Evolutionary conservation across 2,888 invertebrate species (phyloP), one percentile per base, ranked within the genome.

Genomic region (Ceramica pisi): DNA sequence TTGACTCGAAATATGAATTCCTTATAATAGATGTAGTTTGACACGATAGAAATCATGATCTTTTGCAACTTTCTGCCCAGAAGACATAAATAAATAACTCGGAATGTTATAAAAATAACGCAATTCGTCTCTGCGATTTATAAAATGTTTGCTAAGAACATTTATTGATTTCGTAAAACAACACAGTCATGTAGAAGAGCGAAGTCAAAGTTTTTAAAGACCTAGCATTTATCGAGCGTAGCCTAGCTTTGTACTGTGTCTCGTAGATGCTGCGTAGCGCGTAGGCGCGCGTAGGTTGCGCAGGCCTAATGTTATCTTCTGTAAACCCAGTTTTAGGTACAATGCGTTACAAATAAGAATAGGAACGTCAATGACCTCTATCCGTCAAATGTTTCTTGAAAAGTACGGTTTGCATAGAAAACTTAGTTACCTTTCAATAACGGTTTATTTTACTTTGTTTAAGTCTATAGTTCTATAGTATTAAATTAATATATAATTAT

Each of bases 1-100:
- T 64, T 61, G 61, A 67, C 66, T 78, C 57, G 44, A 67, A 67
- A 76, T 74, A 72, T 74, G 60, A 77, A 75, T 74, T 68, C 56
- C 31, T 23, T 53, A 70, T 55, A 65, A 70, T 55, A 65, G 35
- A 61, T 72, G 64, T 72, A 61, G 75, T 67, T 19, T 66, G 23
- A 21, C 26, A 63, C 12, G 51, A 65, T 64, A 61, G 26, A 67
- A 62, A 71, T 56, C 55, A 50, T 38, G 35, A 31, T 53, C 14
- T 48, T 56, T 55, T 23, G 16, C 26, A 41, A 60, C 35, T 64
- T 64, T 81, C 46, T 60, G 56, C n/a, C 2, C 38, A 31, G 10
- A 48, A 56, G 51, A 46, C n/a, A 21, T 35, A 57, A 26, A 31
- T n/a, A 41, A 41, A 41, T 14, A 14, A n/a, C n/a, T 48, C 8